Percentiles rank a stretch among this genome's conserved stretches.
Evolutionary conservation across 2,888 invertebrate species (phyloP).

Genomic region (Nebria salina): DNA sequence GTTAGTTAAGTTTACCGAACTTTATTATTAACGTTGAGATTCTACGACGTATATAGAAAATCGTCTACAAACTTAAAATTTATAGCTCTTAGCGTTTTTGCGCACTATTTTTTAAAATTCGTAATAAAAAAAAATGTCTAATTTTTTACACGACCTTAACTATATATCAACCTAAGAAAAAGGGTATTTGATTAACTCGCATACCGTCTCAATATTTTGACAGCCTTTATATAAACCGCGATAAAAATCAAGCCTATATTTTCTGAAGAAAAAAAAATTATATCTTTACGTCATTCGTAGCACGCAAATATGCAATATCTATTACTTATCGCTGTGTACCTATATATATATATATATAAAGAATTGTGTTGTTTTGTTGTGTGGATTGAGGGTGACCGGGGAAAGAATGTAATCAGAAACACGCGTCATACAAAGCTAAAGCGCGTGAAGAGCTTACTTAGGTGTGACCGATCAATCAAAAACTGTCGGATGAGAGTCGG

Average conservation of each 20-base stretch:
- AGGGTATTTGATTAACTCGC: no score
- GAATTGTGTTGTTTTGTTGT: neutral
- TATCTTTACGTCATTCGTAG: neutral
- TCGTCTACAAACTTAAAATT: no score
- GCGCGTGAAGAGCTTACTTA: neutral
- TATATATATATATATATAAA: neutral
- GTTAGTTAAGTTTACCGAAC: neutral
- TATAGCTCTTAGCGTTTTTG: no score
- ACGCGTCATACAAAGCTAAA: neutral
- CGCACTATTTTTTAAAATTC: no score
- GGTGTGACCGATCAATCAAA: neutral
- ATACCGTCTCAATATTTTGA: neutral
- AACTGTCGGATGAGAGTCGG: neutral
- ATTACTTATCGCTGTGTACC: neutral
- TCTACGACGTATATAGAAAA: no score
- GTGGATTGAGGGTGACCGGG: neutral
- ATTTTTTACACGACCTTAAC: no score
- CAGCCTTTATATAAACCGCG: neutral
- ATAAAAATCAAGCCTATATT: neutral
- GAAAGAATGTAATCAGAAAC: neutral
- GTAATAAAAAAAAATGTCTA: no score
- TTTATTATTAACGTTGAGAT: slow-evolving; percentile 1
- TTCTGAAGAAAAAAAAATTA: neutral
- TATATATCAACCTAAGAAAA: no score
- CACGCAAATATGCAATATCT: neutral